Percentiles rank a stretch among this genome's conserved stretches.
Conservation (phyloP, 2,888 invertebrate species). For the Danaus chrysippus region DNA sequence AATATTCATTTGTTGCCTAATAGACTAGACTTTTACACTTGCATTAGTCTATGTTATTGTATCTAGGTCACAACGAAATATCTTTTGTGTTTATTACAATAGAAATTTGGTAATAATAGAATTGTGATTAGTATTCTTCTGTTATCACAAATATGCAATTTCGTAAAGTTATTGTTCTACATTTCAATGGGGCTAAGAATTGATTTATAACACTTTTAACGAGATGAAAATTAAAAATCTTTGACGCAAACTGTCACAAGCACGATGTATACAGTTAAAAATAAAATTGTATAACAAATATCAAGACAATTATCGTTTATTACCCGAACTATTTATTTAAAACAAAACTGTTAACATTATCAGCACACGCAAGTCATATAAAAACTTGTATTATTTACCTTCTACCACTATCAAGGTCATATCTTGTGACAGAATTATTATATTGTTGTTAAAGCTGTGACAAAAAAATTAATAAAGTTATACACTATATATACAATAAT, state of each 20-base stretch:
- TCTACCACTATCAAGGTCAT: background rate
- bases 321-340: background rate
- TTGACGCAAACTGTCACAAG: no score
- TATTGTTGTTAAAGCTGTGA: background rate
- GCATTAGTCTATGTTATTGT: constrained; percentile 33
- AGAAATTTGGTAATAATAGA: constrained; percentile 36
- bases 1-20: constrained; percentile 24
- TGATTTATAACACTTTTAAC: constrained; percentile 5
- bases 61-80: constrained; percentile 29
- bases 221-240: background rate
- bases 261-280: no score
- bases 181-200: constrained; percentile 35
- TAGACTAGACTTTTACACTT: constrained; percentile 37
- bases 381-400: constrained; percentile 4
- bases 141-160: constrained; percentile 41
- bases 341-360: background rate
- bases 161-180: constrained; percentile 44
- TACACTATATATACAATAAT: background rate
- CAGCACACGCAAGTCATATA: background rate
- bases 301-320: background rate
- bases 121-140: constrained; percentile 35
- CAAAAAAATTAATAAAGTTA: background rate
- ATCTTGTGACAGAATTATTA: background rate
- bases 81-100: constrained; percentile 48
- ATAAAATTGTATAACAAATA: no score